Evolutionary conservation across 2,888 invertebrate genomes (phyloP), one percentile per base, ranked within the genome.

Genomic region (Scaptomyza polygonia): DNA sequence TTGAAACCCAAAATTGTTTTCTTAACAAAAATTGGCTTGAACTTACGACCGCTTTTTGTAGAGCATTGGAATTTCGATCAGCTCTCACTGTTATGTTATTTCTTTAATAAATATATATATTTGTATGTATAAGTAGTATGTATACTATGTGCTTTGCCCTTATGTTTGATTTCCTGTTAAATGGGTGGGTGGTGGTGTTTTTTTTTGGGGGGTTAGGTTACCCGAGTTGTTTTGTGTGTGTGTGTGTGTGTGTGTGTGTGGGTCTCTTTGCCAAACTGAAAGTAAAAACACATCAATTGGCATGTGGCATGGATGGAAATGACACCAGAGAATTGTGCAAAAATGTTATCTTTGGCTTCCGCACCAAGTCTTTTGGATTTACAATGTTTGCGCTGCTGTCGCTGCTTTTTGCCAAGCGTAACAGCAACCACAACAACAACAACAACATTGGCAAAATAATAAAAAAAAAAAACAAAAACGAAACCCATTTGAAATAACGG

Each of bases 281-380:
- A 82, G 82, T 77, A 87, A 79, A 89, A 89, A 89, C 89, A 87
- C 90, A 89, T 88, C 90, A 88, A 88, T 89, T 90, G 88, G 85
- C 87, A 88, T 89, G 84, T 88, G 89, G 89, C 78, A 86, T 88
- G 86, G 87, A 90, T 89, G 89, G 85, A 89, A 89, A 90, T 90
- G 89, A 88, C 89, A 89, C 85, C 85, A 80, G 85, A 79, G 86
- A 83, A 79, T 85, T 86, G 88, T 82, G 88, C 89, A 89, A 88
- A 89, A 89, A 87, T 87, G 89, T 89, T 91, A 90, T 91, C 90
- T 89, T 89, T 90, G 88, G 88, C 90, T 90, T 91, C 88, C 86
- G 86, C 89, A 88, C 80, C 83, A 88, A 79, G 84, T 82, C 82
- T 44, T 72, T 64, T 73, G 79, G 86, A 88, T 88, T 90, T 90